Conservation (phyloP, 2,797 vertebrate genomes). For the Ispidina lecontei region DNA sequence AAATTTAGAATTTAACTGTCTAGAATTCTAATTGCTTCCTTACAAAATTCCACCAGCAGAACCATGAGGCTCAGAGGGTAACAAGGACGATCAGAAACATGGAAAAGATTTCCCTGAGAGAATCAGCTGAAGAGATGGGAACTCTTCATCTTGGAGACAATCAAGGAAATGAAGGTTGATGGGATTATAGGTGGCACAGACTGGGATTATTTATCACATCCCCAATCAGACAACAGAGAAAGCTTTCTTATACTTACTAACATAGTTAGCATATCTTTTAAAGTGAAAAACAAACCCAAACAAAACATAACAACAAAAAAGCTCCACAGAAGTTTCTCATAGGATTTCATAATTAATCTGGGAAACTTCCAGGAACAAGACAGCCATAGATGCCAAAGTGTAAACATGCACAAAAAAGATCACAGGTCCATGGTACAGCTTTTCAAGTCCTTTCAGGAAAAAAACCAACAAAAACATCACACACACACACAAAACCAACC, state of each 20-base stretch:
- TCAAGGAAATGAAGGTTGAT: neutral
- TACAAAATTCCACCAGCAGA: neutral
- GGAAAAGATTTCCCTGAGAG: neutral
- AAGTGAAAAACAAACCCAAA: neutral
- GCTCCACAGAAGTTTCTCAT: neutral
- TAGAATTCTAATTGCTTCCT: neutral
- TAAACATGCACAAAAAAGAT: neutral
- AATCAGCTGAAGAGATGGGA: neutral
- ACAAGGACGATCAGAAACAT: neutral
- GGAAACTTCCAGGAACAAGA: neutral
- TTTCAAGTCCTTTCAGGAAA: neutral
- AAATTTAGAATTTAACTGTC: neutral
- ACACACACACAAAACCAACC: neutral
- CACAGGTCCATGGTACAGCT: accelerated
- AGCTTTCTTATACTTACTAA: neutral
- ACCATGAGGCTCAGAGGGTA: neutral
- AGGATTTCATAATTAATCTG: neutral
- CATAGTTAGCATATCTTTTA: neutral
- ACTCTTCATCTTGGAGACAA: neutral
- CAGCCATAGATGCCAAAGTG: neutral
- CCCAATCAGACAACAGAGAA: neutral
- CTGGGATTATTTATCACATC: neutral
- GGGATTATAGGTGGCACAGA: neutral
- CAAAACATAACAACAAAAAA: no score
- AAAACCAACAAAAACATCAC: neutral